Evolutionary conservation across 1,140 invertebrate genomes (phyloP).

Genomic region (Macrobrachium rosenbergii): DNA sequence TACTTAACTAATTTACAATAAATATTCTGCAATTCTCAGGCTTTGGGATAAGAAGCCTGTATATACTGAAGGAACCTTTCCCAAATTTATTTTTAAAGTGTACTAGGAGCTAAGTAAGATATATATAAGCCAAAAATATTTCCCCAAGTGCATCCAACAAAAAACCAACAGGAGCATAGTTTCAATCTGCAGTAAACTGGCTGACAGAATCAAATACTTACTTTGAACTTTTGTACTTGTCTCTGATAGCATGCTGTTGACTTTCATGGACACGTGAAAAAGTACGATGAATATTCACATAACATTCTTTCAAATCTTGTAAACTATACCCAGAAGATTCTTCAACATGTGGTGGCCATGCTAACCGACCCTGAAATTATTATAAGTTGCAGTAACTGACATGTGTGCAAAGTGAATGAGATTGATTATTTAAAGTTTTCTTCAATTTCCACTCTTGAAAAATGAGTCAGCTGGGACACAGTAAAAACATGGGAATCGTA

Average conservation of each 20-base stretch:
- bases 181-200: too few species aligned
- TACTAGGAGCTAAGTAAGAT: too few species aligned
- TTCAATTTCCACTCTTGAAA: too few species aligned
- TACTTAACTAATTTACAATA: too few species aligned
- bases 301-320: constrained; percentile 78
- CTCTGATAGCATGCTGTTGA: constrained; percentile 85
- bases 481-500: not conserved
- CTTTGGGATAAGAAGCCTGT: too few species aligned
- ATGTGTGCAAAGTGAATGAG: not conserved
- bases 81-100: too few species aligned
- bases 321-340: constrained; percentile 79
- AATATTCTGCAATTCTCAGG: too few species aligned
- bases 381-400: not conserved
- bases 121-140: too few species aligned
- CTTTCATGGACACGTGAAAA: constrained; percentile 78
- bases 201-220: constrained; percentile 68
- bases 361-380: constrained; percentile 70
- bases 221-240: constrained; percentile 87
- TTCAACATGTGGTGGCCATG: constrained; percentile 79
- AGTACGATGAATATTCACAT: constrained; percentile 79
- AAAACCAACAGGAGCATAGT: too few species aligned
- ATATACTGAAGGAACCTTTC: too few species aligned
- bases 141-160: too few species aligned
- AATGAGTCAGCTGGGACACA: not conserved
- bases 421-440: too few species aligned